Percentiles rank a stretch among this genome's conserved stretches.
These are phyloP conservation scores for Nanorana parkeri DNA, from an alignment of 2,113 vertebrate species.

Conservation along the genomic window DNA sequence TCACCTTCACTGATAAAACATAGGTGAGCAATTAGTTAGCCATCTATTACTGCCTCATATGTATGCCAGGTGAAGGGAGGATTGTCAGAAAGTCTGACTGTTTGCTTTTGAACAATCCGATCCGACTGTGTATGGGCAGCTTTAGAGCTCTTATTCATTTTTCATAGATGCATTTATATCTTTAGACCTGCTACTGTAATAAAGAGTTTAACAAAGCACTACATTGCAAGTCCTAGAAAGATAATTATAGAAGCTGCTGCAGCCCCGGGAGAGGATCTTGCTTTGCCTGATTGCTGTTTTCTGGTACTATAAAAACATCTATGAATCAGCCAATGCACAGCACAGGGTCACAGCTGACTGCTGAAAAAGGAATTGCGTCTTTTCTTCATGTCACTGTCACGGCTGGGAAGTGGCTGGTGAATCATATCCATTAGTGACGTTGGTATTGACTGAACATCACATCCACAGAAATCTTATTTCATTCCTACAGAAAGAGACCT, in stretches of 20 bases:
- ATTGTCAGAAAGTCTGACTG: too few species aligned
- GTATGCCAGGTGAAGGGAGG: too few species aligned
- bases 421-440: constrained; percentile 38
- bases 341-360: constrained; percentile 33
- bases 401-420: constrained; percentile 29
- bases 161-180: too few species aligned
- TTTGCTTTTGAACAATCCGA: too few species aligned
- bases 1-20: too few species aligned
- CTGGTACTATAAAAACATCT: constrained; percentile 13
- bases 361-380: constrained; percentile 27
- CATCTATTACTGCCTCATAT: too few species aligned
- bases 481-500: background rate
- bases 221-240: constrained; percentile 8
- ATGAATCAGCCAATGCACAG: constrained; percentile 18
- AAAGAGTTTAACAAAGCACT: background rate
- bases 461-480: background rate
- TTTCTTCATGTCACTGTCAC: constrained; percentile 27
- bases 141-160: too few species aligned
- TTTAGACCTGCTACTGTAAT: too few species aligned
- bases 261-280: background rate
- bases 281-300: constrained; percentile 14
- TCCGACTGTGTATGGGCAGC: too few species aligned
- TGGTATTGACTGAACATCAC: constrained; percentile 7
- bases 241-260: constrained; percentile 26
- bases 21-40: too few species aligned